Evolutionary conservation across 2,888 invertebrate species (phyloP), one percentile per base, ranked within the genome.

Genomic region (Gasteruption jaculator): DNA sequence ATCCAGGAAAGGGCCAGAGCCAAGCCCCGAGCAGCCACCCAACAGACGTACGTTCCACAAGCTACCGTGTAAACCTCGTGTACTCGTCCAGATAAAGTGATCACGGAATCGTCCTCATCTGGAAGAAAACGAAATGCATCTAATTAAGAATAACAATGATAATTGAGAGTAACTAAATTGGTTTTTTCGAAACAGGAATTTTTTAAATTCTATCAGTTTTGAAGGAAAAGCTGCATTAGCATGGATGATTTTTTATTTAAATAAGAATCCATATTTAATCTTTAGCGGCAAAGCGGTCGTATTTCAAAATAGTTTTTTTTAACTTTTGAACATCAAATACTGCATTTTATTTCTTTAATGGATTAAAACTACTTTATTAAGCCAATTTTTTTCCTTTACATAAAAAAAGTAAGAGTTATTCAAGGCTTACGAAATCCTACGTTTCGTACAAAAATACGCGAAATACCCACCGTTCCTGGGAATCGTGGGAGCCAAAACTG

Each of bases 41-140:
- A 96, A 71, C 94, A 94, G 11, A 93, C 79, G 73, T 97, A 99
- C 51, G 93, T 85, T 4, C 97, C 86, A 65, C 89, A 89, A 0
- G 95, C 93, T 0, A 93, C 91, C 0, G 96, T 96, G 68, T 99
- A 97, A 4, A 97, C 73, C 72, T 97, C 97, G 69, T 97, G 96
- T 0, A 95, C 89, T 12, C 83, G 78, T n/a, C 81, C 75, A 0
- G 77, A 61, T 56, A 74, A 38, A 53, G 67, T 50, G 62, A 2
- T 74, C 16, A 56, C 48, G 7, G 57, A 47, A 38, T 58, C 55
- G 10, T 54, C 54, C 30, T 56, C 35, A 39, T 57, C 61, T 60
- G 43, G 5, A 53, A 52, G 10, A 8, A 22, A 22, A 22, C 10
- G 24, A 22, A 8, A 10, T 22, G n/a, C 11, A 26, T 5, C 4